phyloP scores from a whole-genome alignment of 2,888 invertebrate genomes.

The Masnerella sp. region DNA sequence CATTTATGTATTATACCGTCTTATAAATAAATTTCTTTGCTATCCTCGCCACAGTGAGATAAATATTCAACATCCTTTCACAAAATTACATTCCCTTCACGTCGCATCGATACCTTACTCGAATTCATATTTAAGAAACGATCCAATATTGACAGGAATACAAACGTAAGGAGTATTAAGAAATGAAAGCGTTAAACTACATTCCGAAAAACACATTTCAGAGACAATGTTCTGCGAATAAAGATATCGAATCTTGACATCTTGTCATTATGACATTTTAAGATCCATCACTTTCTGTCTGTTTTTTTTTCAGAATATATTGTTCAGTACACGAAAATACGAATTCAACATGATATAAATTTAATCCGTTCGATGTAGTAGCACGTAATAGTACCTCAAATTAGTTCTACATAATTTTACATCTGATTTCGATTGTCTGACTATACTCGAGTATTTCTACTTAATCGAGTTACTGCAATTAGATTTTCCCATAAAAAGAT shows the following conservation, averaged over 20 bases:
- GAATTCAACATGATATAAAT: too few species aligned
- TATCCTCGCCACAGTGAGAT: not conserved
- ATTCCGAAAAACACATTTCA: slow-evolving; percentile 3
- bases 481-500: too few species aligned
- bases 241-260: not conserved
- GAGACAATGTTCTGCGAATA: slow-evolving; percentile 5
- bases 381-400: too few species aligned
- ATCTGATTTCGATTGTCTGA: too few species aligned
- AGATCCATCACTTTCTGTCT: too few species aligned
- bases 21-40: slow-evolving; percentile 9
- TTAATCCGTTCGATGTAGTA: too few species aligned
- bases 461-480: too few species aligned
- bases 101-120: slow-evolving; percentile 20
- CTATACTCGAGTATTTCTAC: too few species aligned
- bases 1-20: not conserved
- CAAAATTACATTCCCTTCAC: slow-evolving; percentile 22
- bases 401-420: too few species aligned
- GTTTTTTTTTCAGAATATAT: too few species aligned
- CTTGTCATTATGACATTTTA: too few species aligned
- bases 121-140: slow-evolving; percentile 13
- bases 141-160: slow-evolving; percentile 19
- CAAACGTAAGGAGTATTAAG: slow-evolving; percentile 15
- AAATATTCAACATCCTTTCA: slow-evolving; percentile 25
- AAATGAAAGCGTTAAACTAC: slow-evolving; percentile 20
- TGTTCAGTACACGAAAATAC: too few species aligned